Conservation (phyloP, 2,888 invertebrate species). For the Orthosia gracilis region DNA sequence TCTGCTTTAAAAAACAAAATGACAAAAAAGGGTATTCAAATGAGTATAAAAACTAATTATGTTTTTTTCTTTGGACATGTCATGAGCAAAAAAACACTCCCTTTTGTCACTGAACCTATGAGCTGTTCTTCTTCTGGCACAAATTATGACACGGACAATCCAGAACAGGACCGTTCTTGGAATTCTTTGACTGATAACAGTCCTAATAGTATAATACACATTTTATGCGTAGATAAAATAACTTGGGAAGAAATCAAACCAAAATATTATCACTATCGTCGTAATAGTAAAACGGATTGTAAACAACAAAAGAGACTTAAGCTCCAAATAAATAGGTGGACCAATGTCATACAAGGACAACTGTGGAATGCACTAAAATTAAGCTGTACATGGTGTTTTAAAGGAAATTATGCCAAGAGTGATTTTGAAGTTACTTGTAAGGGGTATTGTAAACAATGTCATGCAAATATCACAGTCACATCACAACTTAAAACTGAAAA, state of each 20-base stretch:
- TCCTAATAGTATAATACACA: constrained; percentile 26
- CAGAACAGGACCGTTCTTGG: constrained; percentile 24
- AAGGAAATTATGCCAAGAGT: constrained; percentile 20
- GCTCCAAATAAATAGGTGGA: constrained; percentile 31
- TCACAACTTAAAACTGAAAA: constrained; percentile 23
- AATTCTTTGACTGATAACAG: constrained; percentile 18
- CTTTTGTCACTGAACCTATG: constrained; percentile 20
- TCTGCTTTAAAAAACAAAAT: constrained; percentile 25
- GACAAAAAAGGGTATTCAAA: constrained; percentile 27
- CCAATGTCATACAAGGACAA: constrained; percentile 29
- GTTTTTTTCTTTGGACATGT: constrained; percentile 24
- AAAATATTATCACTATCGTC: constrained; percentile 24
- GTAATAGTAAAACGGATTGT: constrained; percentile 25
- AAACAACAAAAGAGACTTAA: constrained; percentile 25
- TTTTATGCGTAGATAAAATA: constrained; percentile 29
- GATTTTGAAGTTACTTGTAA: constrained; percentile 23
- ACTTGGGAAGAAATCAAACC: constrained; percentile 28
- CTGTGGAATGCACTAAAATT: constrained; percentile 27
- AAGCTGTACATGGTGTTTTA: constrained; percentile 28
- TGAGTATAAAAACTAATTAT: constrained; percentile 24
- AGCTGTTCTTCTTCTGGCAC: constrained; percentile 26
- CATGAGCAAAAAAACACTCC: constrained; percentile 24
- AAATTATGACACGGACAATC: constrained; percentile 24
- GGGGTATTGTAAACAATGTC: constrained; percentile 38
- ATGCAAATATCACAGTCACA: constrained; percentile 27